phyloP scores from a whole-genome alignment of 2,113 vertebrate species.

The Gymnarchus niloticus region DNA sequence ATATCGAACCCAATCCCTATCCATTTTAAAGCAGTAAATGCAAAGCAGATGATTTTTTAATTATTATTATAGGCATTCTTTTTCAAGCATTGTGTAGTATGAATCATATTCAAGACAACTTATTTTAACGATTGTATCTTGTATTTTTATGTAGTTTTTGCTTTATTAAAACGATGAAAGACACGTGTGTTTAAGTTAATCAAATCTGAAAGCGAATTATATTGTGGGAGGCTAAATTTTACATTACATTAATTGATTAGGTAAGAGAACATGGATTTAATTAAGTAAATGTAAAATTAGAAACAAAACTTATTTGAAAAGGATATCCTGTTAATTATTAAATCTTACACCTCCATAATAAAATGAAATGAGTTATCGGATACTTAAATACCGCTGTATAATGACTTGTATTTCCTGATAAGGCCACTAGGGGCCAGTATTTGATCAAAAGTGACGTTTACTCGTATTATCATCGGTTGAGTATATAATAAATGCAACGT shows the following conservation, averaged over 20 bases:
- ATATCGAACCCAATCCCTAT: too few relatives aligned
- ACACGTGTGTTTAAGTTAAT: not conserved
- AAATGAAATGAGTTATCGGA: not conserved
- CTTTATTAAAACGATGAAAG: constrained; percentile 2
- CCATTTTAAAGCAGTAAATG: not conserved
- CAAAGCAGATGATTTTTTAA: not conserved
- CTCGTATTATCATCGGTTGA: not conserved
- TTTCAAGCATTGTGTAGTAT: not conserved
- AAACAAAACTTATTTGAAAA: not conserved
- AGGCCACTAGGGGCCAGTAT: constrained; percentile 17
- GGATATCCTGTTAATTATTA: not conserved
- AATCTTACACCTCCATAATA: not conserved
- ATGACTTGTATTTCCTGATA: not conserved
- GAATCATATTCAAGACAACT: not conserved
- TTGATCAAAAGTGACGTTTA: not conserved
- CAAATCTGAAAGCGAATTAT: not conserved
- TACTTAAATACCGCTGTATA: not conserved
- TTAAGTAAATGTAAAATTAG: not conserved
- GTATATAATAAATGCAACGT: too few relatives aligned
- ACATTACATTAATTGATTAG: not conserved
- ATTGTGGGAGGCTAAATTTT: not conserved
- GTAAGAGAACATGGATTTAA: not conserved
- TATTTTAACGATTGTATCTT: not conserved
- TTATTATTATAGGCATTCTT: not conserved
- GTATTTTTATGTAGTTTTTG: not conserved